phyloP scores from a whole-genome alignment of 1,140 invertebrate species.

The Parasteatoda tepidariorum region DNA sequence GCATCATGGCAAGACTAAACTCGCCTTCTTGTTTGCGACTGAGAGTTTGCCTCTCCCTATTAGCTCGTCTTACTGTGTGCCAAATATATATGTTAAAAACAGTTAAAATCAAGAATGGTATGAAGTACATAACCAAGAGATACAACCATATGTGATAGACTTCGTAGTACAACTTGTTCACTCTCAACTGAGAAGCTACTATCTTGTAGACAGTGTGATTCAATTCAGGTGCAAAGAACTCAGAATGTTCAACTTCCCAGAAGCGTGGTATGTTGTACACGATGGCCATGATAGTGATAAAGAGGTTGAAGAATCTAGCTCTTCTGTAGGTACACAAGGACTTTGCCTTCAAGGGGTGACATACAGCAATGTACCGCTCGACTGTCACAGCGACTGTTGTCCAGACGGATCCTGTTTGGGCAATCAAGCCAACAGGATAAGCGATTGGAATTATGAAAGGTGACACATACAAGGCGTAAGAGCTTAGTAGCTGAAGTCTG shows the following conservation, averaged over 20 bases:
- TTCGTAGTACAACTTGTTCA: slow-evolving; percentile 80
- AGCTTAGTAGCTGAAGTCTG: slow-evolving; percentile 60
- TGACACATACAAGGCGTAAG: slow-evolving; percentile 81
- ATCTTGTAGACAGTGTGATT: slow-evolving; percentile 71
- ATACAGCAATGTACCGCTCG: slow-evolving; percentile 96
- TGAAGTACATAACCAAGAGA: slow-evolving; percentile 89
- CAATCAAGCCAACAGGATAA: slow-evolving; percentile 87
- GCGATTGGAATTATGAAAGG: slow-evolving; percentile 83
- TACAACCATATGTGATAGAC: slow-evolving; percentile 92
- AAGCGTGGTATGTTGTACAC: slow-evolving; percentile 87
- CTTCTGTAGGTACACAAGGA: slow-evolving; percentile 91
- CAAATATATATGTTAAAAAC: slow-evolving; percentile 92
- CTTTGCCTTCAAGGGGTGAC: slow-evolving; percentile 88
- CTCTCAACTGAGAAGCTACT: slow-evolving; percentile 77
- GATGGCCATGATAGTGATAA: slow-evolving; percentile 84
- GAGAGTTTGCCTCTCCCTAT: slow-evolving; percentile 82
- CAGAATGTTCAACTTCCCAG: slow-evolving; percentile 68
- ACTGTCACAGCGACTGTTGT: slow-evolving; percentile 94
- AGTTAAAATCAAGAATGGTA: slow-evolving; percentile 86
- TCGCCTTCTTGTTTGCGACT: slow-evolving; percentile 83
- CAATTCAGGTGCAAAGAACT: slow-evolving; percentile 49
- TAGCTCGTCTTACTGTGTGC: slow-evolving; percentile 75
- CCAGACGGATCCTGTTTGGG: slow-evolving; percentile 93
- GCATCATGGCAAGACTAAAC: slow-evolving; percentile 91
- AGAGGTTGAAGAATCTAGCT: slow-evolving; percentile 84